Base-by-base conservation (phyloP, 2,797 vertebrate genomes). In the Enteromius radiatus region DNA sequence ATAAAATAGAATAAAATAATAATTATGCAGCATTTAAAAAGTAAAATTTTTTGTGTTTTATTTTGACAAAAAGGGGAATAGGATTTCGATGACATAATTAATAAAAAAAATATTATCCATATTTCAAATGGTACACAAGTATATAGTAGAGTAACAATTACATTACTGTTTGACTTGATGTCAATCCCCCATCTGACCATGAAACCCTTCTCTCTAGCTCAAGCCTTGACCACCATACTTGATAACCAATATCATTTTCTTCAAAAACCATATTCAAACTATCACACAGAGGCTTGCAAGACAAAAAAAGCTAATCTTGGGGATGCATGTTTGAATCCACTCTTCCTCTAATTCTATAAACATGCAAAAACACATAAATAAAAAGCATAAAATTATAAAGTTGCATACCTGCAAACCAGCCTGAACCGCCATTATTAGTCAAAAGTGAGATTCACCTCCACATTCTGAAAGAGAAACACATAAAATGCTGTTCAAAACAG, bases 401-500 rank as follows among this genome's bases (percentile, higher is more conserved):
- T 19, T 38, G 5, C 61, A 9, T 91, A 96, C 95, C 94, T 95
- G 94, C 86, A 95, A 88, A 84, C 93, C 93, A 74, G 94, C 87
- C 89, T 95, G 94, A 89, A 95, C 91, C 74, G 94, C 93, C 95
- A 95, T 96, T 86, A 78, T 87, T 84, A 87, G 3, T 45, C 67
- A 89, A 80, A 73, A 70, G 11, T 82, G 52, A 21, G 45, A 76
- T 63, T 94, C 91, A 94, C 90, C 89, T 91, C 90, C 93, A 93
- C 93, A 93, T 94, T 89, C 94, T 95, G 92, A 47, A 85, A 88
- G 67, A 78, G 23, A 80, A 54, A 64, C 9, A 23, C 10, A 82
- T 4, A 54, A 8, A 69, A 52, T 1, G 33, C 12, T 5, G 23
- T 68, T 19, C 47, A 5, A 61, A 33, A 64, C 8, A 64, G 15